These are phyloP conservation scores for Poeciliopsis turrubarensis DNA, from an alignment of 2,113 vertebrate species.

Conservation along the genomic window DNA sequence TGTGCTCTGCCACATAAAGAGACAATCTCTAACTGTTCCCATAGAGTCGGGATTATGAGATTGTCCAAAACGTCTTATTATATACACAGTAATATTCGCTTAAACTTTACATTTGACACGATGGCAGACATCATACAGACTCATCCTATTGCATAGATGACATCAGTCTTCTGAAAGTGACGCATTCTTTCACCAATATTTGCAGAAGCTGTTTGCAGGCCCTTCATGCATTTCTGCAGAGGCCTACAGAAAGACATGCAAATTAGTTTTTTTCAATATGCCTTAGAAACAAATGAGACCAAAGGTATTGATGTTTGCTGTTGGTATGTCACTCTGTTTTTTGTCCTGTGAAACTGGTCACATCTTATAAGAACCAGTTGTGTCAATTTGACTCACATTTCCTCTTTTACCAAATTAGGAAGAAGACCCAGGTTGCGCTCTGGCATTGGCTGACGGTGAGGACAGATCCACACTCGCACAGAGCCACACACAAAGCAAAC, in stretches of 20 bases:
- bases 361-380: constrained; percentile 56
- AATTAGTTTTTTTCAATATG: background rate
- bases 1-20: background rate
- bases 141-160: too few species aligned
- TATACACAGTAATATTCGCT: too few species aligned
- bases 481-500: constrained; percentile 40
- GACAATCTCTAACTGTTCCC: background rate
- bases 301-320: constrained; percentile 6
- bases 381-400: constrained; percentile 63
- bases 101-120: too few species aligned
- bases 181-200: too few species aligned
- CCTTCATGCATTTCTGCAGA: too few species aligned
- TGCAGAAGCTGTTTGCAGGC: too few species aligned
- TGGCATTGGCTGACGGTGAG: constrained; percentile 46
- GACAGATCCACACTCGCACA: constrained; percentile 25
- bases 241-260: too few species aligned
- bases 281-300: background rate
- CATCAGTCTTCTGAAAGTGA: too few species aligned
- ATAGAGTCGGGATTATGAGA: too few species aligned
- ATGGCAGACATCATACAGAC: too few species aligned
- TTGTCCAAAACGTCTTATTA: too few species aligned
- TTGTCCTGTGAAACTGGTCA: constrained; percentile 49
- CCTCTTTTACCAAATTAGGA: constrained; percentile 65
- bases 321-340: constrained; percentile 7
- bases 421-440: constrained; percentile 56